Evolutionary conservation across 92 coral and sea anemone species (phyloP), one percentile per base, ranked within the genome.

Genomic region (Actinernus sp.): DNA sequence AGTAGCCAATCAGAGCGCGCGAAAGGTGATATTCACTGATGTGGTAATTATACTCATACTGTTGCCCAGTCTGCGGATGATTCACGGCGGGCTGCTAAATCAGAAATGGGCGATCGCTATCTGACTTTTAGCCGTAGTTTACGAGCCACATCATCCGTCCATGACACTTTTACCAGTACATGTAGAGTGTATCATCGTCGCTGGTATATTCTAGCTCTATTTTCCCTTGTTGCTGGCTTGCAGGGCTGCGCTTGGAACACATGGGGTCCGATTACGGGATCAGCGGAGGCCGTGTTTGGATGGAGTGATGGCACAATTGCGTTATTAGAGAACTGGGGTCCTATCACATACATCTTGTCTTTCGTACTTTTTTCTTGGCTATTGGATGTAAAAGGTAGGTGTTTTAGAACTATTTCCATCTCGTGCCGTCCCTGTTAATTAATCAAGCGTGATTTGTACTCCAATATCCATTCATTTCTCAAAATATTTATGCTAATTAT

Each of bases 211-310:
- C 73, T 94, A 22, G 60, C 66, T 0, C 74, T 94, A 21, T 94
- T 87, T 77, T 94, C 97, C 21, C 72, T 87, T 12, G 53, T 83
- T 9, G 93, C 89, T 21, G 90, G 96, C 19, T 32, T 91, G 3
- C 97, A 94, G 23, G 96, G 83, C 7, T 80, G 86, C 19, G 93
- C 81, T 13, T 94, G 98, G 98, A 94, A 94, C 61, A 94, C 98
- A 1, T 94, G 97, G 97, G 97, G 98, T 21, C 98, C 98, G 1
- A 87, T 94, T 38, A 74, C 96, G 0, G 98, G 94, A 43, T 90
- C 98, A 1, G 97, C 98, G 5, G 96, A 88, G 56, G 98, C 92
- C 12, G 98, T 94, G 3, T 94, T 68, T 60, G 78, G 83, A 8
- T 94, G 98, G 98, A 51, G 55, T 22, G 97, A 82, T 49, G 90